Evolutionary conservation across 2,888 invertebrate species (phyloP), one percentile per base, ranked within the genome.

Genomic region (Camptogramma bilineatum): DNA sequence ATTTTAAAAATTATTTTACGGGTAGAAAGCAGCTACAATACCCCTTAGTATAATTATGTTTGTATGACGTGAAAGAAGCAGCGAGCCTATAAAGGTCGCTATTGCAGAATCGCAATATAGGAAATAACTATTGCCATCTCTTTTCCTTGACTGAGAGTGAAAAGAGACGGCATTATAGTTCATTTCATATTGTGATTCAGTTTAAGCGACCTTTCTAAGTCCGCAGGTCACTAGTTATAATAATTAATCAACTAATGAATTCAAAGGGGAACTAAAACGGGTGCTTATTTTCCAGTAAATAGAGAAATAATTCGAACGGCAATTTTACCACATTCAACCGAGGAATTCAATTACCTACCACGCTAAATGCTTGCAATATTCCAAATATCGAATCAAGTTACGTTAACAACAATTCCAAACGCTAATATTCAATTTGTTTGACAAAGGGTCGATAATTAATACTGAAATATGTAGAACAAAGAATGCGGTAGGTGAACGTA

Each of bases 371-470:
- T 55, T 62, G 39, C 44, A 51, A 62, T 62, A 63, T 56, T 63
- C 52, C 59, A 55, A 67, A 67, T 60, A 52, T 53, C 24, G 13
- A 67, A 64, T 61, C 54, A 58, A 51, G 63, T 60, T 57, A 57
- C 63, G 60, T 42, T 16, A 56, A 61, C 42, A 56, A 58, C 24
- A 62, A 53, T 66, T 61, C 42, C 56, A 60, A 52, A 50, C 53
- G 55, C 44, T 54, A 52, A 57, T 61, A 68, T 63, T 59, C 50
- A 62, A 61, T 62, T 62, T 44, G 31, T 53, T 58, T 21, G 58
- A 58, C 58, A 68, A 66, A 63, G 64, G 53, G 59, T 62, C 52
- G 42, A 58, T 62, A 62, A 68, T 62, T 61, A 56, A 57, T 62
- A 52, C 31, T 24, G 24, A 58, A 62, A 66, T 47, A 53, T 55